Conservation (phyloP, 2,113 vertebrate genomes). For the Notiomystis cincta region DNA sequence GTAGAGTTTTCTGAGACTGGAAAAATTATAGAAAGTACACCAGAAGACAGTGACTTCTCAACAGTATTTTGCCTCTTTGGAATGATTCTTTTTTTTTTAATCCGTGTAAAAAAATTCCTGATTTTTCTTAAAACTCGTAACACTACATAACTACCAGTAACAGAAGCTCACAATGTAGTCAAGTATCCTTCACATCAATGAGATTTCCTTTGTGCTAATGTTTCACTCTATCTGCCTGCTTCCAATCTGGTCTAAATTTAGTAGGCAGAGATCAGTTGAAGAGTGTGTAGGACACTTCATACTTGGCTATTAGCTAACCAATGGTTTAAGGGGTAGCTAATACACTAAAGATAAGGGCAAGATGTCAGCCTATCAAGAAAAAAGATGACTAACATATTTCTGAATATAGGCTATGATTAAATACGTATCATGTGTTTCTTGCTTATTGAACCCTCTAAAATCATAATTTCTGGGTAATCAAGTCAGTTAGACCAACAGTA, state of each 20-base stretch:
- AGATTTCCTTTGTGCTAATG: neutral
- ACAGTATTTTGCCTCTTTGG: neutral
- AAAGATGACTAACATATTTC: conserved; percentile 49
- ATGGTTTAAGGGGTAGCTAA: conserved; percentile 47
- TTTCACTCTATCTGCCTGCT: conserved; percentile 11
- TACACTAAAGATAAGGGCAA: conserved; percentile 65
- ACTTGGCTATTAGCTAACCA: conserved; percentile 46
- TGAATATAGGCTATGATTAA: conserved; percentile 41
- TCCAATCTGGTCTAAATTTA: conserved; percentile 77
- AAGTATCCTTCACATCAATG: neutral
- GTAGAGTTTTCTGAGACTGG: neutral
- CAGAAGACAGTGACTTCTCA: neutral
- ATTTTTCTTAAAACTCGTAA: neutral
- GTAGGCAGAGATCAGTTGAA: conserved; percentile 64
- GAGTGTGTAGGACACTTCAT: conserved; percentile 74
- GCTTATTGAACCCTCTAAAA: neutral
- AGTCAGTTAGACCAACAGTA: neutral
- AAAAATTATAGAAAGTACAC: neutral
- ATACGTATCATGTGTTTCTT: neutral
- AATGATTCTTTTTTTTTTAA: neutral
- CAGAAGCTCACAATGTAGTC: neutral
- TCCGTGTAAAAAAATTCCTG: neutral
- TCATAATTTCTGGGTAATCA: neutral
- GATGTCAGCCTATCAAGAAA: conserved; percentile 34
- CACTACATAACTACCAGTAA: neutral